Conservation (phyloP, 2,888 invertebrate species). For the Serripes groenlandicus region DNA sequence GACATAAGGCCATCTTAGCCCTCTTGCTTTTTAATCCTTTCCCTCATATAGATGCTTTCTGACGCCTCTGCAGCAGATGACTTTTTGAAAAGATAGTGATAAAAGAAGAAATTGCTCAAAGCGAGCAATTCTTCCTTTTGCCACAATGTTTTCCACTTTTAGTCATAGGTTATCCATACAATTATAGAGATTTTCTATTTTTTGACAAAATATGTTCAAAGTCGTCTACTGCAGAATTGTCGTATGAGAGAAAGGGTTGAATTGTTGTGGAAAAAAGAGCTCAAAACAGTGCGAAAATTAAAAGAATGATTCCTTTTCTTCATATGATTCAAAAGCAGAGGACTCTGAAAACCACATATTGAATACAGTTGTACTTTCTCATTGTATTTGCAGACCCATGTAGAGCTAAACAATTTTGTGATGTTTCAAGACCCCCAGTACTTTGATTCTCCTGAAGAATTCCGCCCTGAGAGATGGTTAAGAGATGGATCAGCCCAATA, state of each 20-base stretch:
- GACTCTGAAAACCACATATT: not conserved
- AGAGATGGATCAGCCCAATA: slow-evolving; percentile 86
- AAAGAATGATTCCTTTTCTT: no score
- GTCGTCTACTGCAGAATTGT: no score
- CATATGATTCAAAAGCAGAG: not conserved
- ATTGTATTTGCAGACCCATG: slow-evolving; percentile 83
- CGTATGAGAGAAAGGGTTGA: no score
- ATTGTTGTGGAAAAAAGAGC: no score
- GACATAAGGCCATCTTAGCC: no score
- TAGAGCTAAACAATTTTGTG: slow-evolving; percentile 86
- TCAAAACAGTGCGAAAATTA: no score
- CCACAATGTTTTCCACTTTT: not conserved
- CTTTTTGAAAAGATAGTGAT: not conserved
- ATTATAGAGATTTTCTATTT: no score
- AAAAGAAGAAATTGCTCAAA: not conserved
- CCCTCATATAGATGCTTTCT: no score
- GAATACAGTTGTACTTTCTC: not conserved
- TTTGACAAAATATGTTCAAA: no score
- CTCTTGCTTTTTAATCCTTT: no score
- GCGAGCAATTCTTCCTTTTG: not conserved
- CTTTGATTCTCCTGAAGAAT: slow-evolving; percentile 89
- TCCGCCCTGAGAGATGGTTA: slow-evolving; percentile 93
- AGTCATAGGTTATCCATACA: no score
- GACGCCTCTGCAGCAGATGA: no score
- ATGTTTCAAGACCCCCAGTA: slow-evolving; percentile 87